Evolutionary conservation across 2,113 vertebrate species (phyloP).

Genomic region (Channa maculata): DNA sequence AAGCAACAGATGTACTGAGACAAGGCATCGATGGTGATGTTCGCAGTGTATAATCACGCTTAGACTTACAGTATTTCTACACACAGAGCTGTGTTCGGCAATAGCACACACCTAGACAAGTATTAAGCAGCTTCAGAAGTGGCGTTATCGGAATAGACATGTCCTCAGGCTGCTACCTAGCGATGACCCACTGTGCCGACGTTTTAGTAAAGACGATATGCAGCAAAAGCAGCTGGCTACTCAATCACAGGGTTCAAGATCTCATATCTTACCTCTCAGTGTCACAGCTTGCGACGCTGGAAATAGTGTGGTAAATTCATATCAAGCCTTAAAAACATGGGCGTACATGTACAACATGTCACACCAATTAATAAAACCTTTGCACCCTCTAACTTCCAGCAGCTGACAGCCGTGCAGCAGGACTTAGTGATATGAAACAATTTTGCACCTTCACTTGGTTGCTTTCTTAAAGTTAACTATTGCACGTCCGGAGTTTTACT

Average conservation of each 20-base stretch:
- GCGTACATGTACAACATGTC: background rate
- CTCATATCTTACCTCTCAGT: background rate
- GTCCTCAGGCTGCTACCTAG: constrained; percentile 64
- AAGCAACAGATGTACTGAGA: constrained; percentile 3
- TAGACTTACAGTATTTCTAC: constrained; percentile 33
- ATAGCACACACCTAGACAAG: constrained; percentile 36
- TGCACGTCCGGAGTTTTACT: too few species aligned
- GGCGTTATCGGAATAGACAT: constrained; percentile 62
- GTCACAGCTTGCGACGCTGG: background rate
- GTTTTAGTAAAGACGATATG: constrained; percentile 43
- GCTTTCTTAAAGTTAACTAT: background rate
- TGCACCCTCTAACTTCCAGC: background rate
- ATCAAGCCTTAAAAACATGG: too few species aligned
- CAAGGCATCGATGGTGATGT: constrained; percentile 42
- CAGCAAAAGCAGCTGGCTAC: constrained; percentile 35
- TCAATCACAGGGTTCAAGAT: constrained; percentile 27
- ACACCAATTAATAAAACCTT: constrained; percentile 6
- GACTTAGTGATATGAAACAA: background rate
- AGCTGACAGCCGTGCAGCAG: background rate
- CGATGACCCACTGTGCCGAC: constrained; percentile 46
- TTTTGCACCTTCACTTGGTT: background rate
- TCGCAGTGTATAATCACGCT: constrained; percentile 36
- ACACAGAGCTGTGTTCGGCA: constrained; percentile 34
- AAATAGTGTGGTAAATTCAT: background rate
- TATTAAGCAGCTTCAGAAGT: constrained; percentile 61